Evolutionary conservation across 2,888 invertebrate species (phyloP).

Genomic region (Tenthredo distinguenda): DNA sequence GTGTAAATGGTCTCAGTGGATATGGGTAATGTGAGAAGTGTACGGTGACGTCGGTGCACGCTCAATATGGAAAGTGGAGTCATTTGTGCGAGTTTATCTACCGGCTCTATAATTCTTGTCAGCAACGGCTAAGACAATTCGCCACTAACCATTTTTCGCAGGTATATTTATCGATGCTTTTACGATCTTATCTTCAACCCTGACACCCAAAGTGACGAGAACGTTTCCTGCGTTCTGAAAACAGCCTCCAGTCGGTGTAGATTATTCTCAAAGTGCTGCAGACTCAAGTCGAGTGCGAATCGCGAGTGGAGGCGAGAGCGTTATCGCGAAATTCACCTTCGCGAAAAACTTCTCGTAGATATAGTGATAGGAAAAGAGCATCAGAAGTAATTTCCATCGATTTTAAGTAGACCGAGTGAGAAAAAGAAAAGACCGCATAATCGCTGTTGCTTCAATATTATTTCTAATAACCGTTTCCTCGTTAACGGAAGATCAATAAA

Average conservation of each 20-base stretch:
- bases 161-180: slow-evolving; percentile 34
- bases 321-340: background rate
- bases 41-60: slow-evolving; percentile 13
- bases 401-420: background rate
- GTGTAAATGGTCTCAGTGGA: background rate
- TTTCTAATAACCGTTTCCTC: background rate
- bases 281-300: background rate
- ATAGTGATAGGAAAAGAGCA: background rate
- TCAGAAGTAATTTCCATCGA: background rate
- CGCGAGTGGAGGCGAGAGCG: background rate
- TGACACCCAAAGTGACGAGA: slow-evolving; percentile 35
- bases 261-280: background rate
- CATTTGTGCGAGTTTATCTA: slow-evolving; percentile 45
- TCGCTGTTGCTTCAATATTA: background rate
- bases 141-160: slow-evolving; percentile 36
- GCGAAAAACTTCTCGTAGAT: background rate
- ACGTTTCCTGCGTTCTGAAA: slow-evolving; percentile 11
- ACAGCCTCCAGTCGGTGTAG: background rate
- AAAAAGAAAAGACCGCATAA: background rate
- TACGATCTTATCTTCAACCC: slow-evolving; percentile 38
- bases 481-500: background rate
- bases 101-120: slow-evolving; percentile 44
- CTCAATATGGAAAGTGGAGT: slow-evolving; percentile 41
- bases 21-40: slow-evolving; percentile 37
- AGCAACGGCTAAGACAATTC: slow-evolving; percentile 36